Evolutionary conservation across 2,888 invertebrate species (phyloP).

Genomic region (Plebejus melissa): DNA sequence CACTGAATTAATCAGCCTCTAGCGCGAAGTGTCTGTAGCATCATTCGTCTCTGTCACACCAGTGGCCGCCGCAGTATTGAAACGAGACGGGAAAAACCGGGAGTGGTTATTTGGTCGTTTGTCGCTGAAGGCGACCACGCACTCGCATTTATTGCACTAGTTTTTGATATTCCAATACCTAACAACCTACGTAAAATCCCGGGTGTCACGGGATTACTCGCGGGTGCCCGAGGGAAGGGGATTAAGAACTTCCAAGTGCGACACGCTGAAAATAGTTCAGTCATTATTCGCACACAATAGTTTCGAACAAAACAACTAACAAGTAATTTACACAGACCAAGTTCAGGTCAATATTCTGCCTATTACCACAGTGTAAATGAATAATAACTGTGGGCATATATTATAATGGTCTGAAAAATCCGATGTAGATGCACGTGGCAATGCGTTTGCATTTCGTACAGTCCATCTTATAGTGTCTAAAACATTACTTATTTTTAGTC

Average conservation of each 20-base stretch:
- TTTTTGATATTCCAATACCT: not conserved
- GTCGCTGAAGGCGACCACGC: slow-evolving; percentile 60
- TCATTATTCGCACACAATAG: not conserved
- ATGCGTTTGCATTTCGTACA: not conserved
- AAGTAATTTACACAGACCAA: not conserved
- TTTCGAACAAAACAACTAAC: not conserved
- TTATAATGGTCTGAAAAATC: not conserved
- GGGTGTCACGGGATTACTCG: slow-evolving; percentile 7
- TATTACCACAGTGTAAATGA: no score
- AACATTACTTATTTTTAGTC: not conserved
- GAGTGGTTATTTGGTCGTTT: slow-evolving; percentile 60
- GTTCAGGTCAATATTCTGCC: not conserved
- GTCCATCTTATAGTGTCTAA: not conserved
- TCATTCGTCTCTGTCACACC: slow-evolving; percentile 64
- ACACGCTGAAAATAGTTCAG: slow-evolving; percentile 6
- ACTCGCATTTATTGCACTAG: slow-evolving; percentile 44
- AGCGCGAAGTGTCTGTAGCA: slow-evolving; percentile 58
- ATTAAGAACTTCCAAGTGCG: slow-evolving; percentile 8
- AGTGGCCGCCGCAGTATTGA: slow-evolving; percentile 47
- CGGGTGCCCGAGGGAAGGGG: slow-evolving; percentile 7
- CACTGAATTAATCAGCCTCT: slow-evolving; percentile 71
- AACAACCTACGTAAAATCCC: not conserved
- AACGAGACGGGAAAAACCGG: slow-evolving; percentile 58
- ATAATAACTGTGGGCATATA: not conserved
- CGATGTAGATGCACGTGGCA: not conserved